A percentile compares a stretch with the other conserved stretches of the same genome.
Evolutionary conservation across 2,797 vertebrate species (phyloP).

Genomic region (Ciconia nigra): DNA sequence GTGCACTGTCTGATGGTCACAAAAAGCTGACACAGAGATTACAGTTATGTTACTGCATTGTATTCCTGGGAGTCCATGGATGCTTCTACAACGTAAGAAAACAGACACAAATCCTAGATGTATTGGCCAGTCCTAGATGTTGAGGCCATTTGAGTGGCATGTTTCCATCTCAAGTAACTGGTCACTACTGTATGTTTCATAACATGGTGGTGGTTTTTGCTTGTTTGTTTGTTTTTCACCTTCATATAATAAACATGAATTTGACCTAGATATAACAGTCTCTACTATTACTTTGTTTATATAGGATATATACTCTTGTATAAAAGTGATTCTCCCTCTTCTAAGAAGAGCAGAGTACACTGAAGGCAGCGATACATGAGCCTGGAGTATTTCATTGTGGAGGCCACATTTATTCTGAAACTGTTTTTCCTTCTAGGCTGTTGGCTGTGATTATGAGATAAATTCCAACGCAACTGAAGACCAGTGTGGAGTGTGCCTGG

Average conservation of each 20-base stretch:
- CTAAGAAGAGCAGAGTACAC: background rate
- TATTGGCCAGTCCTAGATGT: background rate
- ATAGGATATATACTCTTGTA: background rate
- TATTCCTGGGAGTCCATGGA: background rate
- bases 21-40: background rate
- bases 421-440: constrained; percentile 73
- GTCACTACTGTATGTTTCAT: background rate
- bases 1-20: background rate
- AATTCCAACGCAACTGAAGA: constrained; percentile 95
- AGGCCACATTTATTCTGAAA: background rate
- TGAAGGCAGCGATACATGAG: background rate
- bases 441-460: constrained; percentile 96
- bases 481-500: constrained; percentile 92
- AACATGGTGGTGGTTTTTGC: background rate
- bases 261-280: background rate
- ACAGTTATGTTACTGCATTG: background rate
- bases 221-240: background rate
- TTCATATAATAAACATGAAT: background rate
- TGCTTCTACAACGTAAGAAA: background rate
- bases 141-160: background rate
- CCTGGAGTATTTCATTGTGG: background rate
- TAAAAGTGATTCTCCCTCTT: background rate
- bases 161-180: background rate
- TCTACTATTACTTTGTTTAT: background rate
- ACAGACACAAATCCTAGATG: background rate